phyloP scores from a whole-genome alignment of 2,113 vertebrate genomes.

The Jacana jacana region DNA sequence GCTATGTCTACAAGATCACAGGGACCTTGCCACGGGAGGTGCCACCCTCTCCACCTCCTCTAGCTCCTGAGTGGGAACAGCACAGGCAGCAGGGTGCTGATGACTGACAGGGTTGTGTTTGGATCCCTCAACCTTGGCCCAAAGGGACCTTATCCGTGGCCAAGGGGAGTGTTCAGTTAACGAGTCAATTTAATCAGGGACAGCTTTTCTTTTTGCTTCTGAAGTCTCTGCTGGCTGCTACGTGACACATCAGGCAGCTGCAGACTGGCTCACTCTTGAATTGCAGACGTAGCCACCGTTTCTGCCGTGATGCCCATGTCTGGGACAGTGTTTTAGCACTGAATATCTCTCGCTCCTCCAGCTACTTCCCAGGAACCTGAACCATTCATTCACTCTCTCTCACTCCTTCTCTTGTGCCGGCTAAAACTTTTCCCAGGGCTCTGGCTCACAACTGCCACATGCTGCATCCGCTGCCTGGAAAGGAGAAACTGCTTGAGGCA shows the following conservation, averaged over 20 bases:
- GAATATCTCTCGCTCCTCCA: not conserved
- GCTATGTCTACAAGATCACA: too few relatives aligned
- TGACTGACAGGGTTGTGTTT: not conserved
- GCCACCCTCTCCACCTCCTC: not conserved
- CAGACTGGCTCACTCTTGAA: not conserved
- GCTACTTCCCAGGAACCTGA: not conserved
- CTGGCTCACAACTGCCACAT: not conserved
- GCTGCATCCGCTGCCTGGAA: not conserved
- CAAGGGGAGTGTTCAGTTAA: not conserved
- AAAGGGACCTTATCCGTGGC: not conserved
- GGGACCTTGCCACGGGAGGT: rapidly evolving
- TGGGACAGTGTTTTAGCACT: not conserved
- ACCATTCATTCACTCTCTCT: not conserved
- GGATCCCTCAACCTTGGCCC: not conserved
- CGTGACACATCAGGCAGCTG: not conserved
- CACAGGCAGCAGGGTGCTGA: not conserved
- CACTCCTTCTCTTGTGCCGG: not conserved
- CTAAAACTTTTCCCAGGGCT: not conserved
- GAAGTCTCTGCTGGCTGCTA: not conserved
- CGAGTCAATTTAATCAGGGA: not conserved
- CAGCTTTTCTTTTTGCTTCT: not conserved
- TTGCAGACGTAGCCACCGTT: not conserved
- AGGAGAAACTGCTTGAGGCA: not conserved
- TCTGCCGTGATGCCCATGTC: not conserved
- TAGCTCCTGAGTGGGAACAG: not conserved